Conservation (phyloP, 2,797 vertebrate genomes). For the Valencia hispanica region DNA sequence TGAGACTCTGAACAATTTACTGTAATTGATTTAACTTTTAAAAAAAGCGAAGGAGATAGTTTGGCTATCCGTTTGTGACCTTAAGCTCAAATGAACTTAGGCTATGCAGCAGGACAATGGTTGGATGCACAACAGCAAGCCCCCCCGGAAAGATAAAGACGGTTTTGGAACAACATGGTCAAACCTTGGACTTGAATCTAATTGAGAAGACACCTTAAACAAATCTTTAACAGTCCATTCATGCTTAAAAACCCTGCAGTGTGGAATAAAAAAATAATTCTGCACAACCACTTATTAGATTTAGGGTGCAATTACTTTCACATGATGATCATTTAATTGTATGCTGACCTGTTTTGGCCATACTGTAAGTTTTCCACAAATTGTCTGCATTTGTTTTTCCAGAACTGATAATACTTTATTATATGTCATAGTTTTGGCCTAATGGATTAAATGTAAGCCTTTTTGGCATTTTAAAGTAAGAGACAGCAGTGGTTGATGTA, state of each 20-base stretch:
- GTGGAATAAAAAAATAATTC: too few relatives aligned
- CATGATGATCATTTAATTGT: too few relatives aligned
- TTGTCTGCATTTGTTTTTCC: conserved; percentile 28
- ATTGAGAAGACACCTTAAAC: not conserved
- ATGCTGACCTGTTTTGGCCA: not conserved
- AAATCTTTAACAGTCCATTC: too few relatives aligned
- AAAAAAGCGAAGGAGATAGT: not conserved
- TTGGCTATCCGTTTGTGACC: not conserved
- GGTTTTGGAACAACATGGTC: not conserved
- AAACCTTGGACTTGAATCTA: not conserved
- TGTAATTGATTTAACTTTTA: not conserved
- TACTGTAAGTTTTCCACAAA: conserved; percentile 10
- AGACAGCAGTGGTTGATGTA: conserved; percentile 24
- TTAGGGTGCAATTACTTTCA: not conserved
- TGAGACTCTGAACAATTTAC: not conserved
- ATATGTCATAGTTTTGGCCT: conserved; percentile 48
- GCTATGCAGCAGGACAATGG: not conserved
- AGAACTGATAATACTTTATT: conserved; percentile 54
- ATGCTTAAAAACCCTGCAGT: too few relatives aligned
- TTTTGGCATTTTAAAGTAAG: conserved; percentile 15
- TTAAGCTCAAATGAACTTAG: not conserved
- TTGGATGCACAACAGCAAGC: not conserved
- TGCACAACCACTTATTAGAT: not conserved
- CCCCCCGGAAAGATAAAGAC: not conserved
- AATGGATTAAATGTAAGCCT: conserved; percentile 30